These are phyloP conservation scores for Idris sp. DNA, from an alignment of 1,140 invertebrate genomes.

Conservation along the genomic window DNA sequence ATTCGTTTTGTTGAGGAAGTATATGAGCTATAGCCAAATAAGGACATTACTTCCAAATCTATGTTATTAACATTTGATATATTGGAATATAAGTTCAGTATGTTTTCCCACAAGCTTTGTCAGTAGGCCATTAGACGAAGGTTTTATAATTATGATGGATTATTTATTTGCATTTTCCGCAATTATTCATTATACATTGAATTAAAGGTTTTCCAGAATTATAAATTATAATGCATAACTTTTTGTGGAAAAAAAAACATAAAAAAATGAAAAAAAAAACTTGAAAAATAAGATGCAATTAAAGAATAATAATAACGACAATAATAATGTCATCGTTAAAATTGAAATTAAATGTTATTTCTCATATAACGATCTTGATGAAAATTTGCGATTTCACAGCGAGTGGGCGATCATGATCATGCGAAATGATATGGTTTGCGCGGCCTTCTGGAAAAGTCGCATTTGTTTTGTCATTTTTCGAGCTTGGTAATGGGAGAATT, in stretches of 20 bases:
- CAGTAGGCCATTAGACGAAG: too few relatives aligned
- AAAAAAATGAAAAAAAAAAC: too few relatives aligned
- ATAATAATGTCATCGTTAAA: too few relatives aligned
- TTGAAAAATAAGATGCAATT: too few relatives aligned
- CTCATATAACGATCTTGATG: conserved; percentile 7
- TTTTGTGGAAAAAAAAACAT: too few relatives aligned
- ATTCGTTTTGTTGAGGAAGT: conserved; percentile 16
- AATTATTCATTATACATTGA: not conserved
- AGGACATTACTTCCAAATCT: conserved; percentile 27
- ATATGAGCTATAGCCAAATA: conserved; percentile 19
- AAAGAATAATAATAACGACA: too few relatives aligned
- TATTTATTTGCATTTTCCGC: conserved; percentile 2
- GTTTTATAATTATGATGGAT: not conserved
- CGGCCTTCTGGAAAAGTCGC: conserved; percentile 48
- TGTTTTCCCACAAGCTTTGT: conserved; percentile 1
- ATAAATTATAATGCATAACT: conserved; percentile 1
- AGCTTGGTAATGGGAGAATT: conserved; percentile 56
- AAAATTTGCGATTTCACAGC: conserved; percentile 2
- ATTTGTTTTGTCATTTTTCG: conserved; percentile 54
- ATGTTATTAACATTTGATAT: conserved; percentile 35
- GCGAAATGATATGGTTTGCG: conserved; percentile 19
- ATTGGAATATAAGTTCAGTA: conserved; percentile 21
- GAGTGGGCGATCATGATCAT: conserved; percentile 20
- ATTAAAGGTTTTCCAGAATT: not conserved
- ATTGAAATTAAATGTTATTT: too few relatives aligned